These are phyloP conservation scores for Basileuterus tristriatus DNA, from an alignment of 2,797 vertebrate genomes.

Conservation along the genomic window DNA sequence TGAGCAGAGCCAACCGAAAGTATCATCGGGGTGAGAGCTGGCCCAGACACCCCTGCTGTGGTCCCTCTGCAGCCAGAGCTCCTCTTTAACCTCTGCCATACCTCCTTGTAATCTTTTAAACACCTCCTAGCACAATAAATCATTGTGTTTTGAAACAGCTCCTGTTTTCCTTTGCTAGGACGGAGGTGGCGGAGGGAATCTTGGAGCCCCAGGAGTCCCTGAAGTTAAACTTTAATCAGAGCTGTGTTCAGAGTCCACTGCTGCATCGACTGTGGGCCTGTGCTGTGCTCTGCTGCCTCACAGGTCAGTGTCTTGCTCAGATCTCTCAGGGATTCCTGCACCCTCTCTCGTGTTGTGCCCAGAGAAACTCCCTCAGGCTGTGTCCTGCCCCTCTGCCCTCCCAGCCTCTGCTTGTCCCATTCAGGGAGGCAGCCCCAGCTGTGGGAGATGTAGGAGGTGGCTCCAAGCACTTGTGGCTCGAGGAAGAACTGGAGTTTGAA, in stretches of 20 bases:
- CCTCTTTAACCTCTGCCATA: neutral
- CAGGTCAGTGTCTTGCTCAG: constrained; percentile 76
- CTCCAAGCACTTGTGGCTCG: neutral
- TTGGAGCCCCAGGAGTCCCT: constrained; percentile 87
- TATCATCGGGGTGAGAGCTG: neutral
- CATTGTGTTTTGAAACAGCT: neutral
- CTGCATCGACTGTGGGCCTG: constrained; percentile 88
- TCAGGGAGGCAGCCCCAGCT: neutral
- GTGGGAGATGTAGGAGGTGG: neutral
- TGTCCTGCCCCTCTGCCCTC: neutral
- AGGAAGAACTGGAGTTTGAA: neutral
- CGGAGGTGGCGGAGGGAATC: constrained; percentile 89
- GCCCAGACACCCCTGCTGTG: neutral
- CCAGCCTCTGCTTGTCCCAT: neutral
- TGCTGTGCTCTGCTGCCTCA: constrained; percentile 81
- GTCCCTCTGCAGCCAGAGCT: neutral
- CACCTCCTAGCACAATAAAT: neutral
- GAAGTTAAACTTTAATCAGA: constrained; percentile 87
- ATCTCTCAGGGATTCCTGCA: neutral
- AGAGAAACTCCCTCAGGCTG: neutral
- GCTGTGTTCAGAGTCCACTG: constrained; percentile 86
- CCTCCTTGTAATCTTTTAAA: neutral
- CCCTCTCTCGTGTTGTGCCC: fast-evolving
- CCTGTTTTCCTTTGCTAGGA: constrained; percentile 71
- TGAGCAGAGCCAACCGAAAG: neutral